phyloP scores from a whole-genome alignment of 2,113 vertebrate genomes.

The Podarcis raffonei region DNA sequence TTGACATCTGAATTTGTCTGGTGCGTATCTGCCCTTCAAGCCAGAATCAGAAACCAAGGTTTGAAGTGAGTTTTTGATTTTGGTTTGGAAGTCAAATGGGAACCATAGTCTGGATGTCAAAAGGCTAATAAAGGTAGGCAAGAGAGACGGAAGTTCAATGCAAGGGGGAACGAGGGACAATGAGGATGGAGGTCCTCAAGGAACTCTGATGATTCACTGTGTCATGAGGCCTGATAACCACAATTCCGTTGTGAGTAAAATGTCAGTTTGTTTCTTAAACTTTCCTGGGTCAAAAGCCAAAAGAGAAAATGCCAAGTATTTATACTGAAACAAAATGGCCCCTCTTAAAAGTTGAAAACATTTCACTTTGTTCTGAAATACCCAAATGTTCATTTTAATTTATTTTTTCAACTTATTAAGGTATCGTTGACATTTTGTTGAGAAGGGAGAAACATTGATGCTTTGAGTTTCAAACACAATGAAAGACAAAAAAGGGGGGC shows the following conservation, averaged over 20 bases:
- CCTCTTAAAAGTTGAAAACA: background rate
- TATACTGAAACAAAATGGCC: background rate
- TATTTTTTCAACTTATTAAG: background rate
- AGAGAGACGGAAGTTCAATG: too few relatives aligned
- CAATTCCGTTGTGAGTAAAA: background rate
- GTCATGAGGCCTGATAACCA: background rate
- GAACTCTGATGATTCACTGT: background rate
- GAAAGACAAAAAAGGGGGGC: background rate
- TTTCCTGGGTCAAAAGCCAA: background rate
- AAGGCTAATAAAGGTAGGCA: background rate
- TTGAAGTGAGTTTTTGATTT: background rate
- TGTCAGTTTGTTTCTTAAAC: slow-evolving; percentile 7
- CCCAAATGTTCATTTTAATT: background rate
- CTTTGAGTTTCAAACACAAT: background rate
- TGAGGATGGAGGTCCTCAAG: background rate
- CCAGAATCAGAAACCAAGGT: background rate
- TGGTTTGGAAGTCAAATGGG: background rate
- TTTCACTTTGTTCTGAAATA: background rate
- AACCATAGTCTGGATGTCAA: background rate
- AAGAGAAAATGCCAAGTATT: background rate
- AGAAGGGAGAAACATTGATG: background rate
- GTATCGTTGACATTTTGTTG: background rate
- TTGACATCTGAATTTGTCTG: background rate
- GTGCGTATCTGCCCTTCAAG: background rate
- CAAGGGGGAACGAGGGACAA: background rate